Evolutionary conservation across 1,140 invertebrate species (phyloP).

Genomic region (Catajapyx aquilonaris): DNA sequence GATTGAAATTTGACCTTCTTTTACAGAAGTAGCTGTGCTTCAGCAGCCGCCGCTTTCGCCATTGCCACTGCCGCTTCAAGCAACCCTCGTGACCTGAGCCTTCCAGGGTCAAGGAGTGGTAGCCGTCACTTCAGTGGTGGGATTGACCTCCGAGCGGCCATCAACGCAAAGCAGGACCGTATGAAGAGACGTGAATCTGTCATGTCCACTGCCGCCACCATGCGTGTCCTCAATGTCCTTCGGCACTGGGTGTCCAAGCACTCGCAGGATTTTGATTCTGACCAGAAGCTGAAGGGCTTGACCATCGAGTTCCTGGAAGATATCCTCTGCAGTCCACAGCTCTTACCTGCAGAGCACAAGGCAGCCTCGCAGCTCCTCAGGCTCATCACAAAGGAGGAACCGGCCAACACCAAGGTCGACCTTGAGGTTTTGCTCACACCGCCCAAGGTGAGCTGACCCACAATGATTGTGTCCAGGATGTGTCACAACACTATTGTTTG

Average conservation of each 20-base stretch:
- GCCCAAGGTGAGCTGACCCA: conserved; percentile 37
- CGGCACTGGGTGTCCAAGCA: conserved; percentile 55
- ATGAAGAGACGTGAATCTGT: conserved; percentile 45
- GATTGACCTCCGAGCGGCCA: too few relatives aligned
- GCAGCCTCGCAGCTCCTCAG: conserved; percentile 60
- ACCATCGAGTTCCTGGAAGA: conserved; percentile 78
- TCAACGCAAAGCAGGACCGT: conserved; percentile 9
- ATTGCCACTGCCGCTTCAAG: conserved; percentile 74
- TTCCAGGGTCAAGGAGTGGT: conserved; percentile 8
- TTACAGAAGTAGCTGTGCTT: conserved; percentile 66
- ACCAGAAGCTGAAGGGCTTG: conserved; percentile 45
- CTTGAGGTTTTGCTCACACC: conserved; percentile 45
- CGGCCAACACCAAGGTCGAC: conserved; percentile 35
- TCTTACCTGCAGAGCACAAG: conserved; percentile 78
- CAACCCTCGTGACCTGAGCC: conserved; percentile 40
- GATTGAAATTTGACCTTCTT: neutral
- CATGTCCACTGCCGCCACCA: conserved; percentile 77
- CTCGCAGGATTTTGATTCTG: conserved; percentile 62
- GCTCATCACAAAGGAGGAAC: conserved; percentile 51
- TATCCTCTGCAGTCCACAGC: conserved; percentile 58
- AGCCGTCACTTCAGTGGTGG: neutral
- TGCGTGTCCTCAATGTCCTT: conserved; percentile 76
- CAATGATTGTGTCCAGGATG: too few relatives aligned
- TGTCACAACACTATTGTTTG: conserved; percentile 10
- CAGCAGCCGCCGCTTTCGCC: conserved; percentile 75